These are phyloP conservation scores for Falco biarmicus DNA, from an alignment of 2,797 vertebrate species.

Conservation along the genomic window DNA sequence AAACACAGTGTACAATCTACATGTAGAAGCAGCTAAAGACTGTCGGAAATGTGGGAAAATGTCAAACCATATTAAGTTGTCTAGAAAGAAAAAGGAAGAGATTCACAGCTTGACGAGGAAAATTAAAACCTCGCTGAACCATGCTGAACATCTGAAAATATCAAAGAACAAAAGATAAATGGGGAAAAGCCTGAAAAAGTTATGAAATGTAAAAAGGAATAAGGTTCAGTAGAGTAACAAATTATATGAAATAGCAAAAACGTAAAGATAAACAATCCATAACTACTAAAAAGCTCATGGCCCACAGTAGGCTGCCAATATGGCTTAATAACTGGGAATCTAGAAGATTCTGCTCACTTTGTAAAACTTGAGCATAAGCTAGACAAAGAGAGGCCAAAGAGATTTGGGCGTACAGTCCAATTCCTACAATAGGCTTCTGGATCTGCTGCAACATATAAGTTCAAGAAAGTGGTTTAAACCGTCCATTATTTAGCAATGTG, in stretches of 20 bases:
- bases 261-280: constrained; percentile 1
- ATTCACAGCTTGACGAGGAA: constrained; percentile 54
- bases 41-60: constrained; percentile 42
- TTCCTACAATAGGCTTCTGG: not conserved
- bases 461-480: not conserved
- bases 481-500: not conserved
- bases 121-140: constrained; percentile 58
- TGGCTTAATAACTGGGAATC: not conserved
- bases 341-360: not conserved
- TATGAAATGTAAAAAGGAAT: constrained; percentile 43
- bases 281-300: not conserved
- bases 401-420: not conserved
- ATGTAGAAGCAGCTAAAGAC: constrained; percentile 21
- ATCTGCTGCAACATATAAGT: not conserved
- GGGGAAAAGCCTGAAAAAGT: constrained; percentile 10
- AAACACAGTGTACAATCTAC: constrained; percentile 9
- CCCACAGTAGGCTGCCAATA: not conserved
- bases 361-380: not conserved
- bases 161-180: constrained; percentile 47
- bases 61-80: constrained; percentile 37
- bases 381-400: not conserved
- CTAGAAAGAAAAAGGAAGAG: constrained; percentile 45
- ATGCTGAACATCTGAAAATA: constrained; percentile 45
- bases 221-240: constrained; percentile 2
- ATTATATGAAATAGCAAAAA: not conserved